Conservation (phyloP, 2,888 invertebrate species). For the Ectobius pallidus region DNA sequence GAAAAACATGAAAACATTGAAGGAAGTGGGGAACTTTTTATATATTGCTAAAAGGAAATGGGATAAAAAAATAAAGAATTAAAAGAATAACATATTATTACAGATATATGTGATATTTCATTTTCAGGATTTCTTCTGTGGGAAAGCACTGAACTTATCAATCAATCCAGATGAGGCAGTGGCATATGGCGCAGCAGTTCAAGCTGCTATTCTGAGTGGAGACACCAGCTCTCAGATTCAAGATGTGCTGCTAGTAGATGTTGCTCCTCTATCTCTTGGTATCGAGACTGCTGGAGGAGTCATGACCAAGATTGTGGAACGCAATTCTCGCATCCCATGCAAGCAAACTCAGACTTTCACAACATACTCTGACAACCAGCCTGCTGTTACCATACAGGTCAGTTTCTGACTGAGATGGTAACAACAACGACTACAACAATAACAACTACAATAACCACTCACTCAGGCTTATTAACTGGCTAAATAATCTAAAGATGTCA, state of each 20-base stretch:
- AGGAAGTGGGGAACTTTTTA: no score
- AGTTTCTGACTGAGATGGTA: no score
- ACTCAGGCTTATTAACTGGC: no score
- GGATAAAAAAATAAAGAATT: no score
- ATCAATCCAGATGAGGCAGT: conserved; percentile 76
- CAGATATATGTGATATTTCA: no score
- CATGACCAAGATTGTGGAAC: conserved; percentile 68
- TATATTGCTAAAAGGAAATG: no score
- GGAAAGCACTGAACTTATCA: conserved; percentile 68
- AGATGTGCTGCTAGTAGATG: conserved; percentile 73
- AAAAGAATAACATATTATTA: no score
- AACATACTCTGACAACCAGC: conserved; percentile 91
- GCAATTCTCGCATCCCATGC: conserved; percentile 63
- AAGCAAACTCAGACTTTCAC: conserved; percentile 75
- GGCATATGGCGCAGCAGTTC: conserved; percentile 53
- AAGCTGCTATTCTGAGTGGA: conserved; percentile 55
- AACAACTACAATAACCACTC: not conserved
- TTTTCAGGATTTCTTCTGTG: conserved; percentile 72
- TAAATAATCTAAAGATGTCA: no score
- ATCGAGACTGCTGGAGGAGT: conserved; percentile 84
- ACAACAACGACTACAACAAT: no score
- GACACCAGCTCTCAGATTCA: conserved; percentile 67
- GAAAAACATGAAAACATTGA: no score
- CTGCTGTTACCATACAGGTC: conserved; percentile 81
- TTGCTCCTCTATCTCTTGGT: conserved; percentile 71